Base-by-base conservation (phyloP, 1,140 invertebrate species). In the Zaprionus africanus region DNA sequence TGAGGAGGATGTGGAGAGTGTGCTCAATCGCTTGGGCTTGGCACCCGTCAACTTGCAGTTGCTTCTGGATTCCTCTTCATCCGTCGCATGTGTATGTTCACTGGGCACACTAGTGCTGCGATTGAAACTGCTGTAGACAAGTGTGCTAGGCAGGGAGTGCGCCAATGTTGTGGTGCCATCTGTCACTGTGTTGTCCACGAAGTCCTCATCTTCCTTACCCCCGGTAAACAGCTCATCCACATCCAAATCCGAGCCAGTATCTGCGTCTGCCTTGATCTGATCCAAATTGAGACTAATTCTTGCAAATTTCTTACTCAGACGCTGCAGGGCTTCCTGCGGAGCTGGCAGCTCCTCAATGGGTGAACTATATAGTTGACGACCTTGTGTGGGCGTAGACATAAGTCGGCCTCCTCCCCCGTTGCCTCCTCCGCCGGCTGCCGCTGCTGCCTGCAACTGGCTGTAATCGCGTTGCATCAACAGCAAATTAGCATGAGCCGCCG, bases 21-120 rank as follows among this genome's bases (percentile, higher is more conserved):
- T 79, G 17, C 72, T 76, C 1, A 91, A 60, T 19, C 91, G 87
- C 62, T 92, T 92, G 0, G 91, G 91, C 41, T 92, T 92, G 17
- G 91, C 88, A 5, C 91, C 90, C n/a, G 90, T 91, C n/a, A 90
- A 34, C 28, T 91, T 91, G 2, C 82, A 81, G 46, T 66, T 88
- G 74, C 46, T 78, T 1, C 51, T 17, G 5, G 19, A 12, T 19
- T 51, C 46, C 12, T 51, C 46, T 26, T 76, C 43, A 24, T 70
- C 72, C 2, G 38, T 26, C 1, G 17, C 41, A 34, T 69, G 51
- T 13, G 65, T 65, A 22, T 81, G 75, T 15, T 78, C 61, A n/a
- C 70, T 84, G 24, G 75, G 69, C 17, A 78, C 81, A n/a, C 81
- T 88, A 17, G 81, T 84, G 65, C 85, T 88, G 36, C 86, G 82